Percentiles rank a stretch among this genome's conserved stretches.
Conservation (phyloP, 2,888 invertebrate species). For the Brenthis hecate region DNA sequence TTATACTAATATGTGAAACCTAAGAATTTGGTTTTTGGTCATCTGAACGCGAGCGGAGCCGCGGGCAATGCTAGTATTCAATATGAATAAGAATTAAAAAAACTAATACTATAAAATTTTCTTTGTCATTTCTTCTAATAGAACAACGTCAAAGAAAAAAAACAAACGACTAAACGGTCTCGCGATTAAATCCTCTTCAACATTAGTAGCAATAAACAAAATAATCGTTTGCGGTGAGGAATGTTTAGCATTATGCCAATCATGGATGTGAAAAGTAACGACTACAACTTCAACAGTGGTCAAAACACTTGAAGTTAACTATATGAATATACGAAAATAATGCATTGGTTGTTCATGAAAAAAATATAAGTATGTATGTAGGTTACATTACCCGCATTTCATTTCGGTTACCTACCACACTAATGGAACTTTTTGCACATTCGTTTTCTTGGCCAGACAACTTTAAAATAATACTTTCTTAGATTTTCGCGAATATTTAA, state of each 20-base stretch:
- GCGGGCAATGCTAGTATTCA: no score
- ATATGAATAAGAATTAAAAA: background rate
- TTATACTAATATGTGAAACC: no score
- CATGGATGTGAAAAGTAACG: conserved; percentile 64
- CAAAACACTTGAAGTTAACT: background rate
- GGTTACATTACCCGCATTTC: no score
- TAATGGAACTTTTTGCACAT: no score
- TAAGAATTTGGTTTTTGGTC: no score
- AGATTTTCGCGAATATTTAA: no score
- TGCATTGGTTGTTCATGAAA: background rate
- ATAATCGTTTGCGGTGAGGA: conserved; percentile 77
- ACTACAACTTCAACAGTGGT: no score
- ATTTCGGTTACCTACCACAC: no score
- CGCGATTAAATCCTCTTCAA: conserved; percentile 24
- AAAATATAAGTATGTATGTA: no score
- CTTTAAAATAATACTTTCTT: no score
- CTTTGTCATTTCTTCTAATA: background rate
- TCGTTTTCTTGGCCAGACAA: no score
- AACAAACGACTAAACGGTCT: conserved; percentile 23
- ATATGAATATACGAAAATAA: conserved; percentile 8
- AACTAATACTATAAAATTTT: background rate
- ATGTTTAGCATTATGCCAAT: conserved; percentile 68
- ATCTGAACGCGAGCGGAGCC: no score
- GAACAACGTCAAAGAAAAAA: conserved; percentile 10
- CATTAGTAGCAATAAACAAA: conserved; percentile 60